Conservation (phyloP, 2,113 vertebrate species). For the Mormyrus iriodes region DNA sequence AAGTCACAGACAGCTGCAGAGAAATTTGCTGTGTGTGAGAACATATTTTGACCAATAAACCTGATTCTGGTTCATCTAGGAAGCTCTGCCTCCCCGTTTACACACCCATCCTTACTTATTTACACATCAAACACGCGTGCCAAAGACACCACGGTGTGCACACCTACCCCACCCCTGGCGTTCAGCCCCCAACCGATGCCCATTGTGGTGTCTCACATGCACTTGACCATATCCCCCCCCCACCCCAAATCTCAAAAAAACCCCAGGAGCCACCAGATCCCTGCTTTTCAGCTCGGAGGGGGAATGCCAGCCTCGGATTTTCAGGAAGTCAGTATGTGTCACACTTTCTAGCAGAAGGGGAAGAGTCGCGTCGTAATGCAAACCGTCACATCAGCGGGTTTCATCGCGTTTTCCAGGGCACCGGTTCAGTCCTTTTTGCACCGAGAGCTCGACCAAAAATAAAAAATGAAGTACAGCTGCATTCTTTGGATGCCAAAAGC, state of each 20-base stretch:
- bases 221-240: background rate
- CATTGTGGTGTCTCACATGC: background rate
- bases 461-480: background rate
- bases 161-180: no score
- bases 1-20: background rate
- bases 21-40: no score
- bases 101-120: no score
- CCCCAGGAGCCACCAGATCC: background rate
- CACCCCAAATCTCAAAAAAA: background rate
- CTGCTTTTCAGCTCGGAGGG: background rate
- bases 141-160: no score
- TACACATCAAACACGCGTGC: no score
- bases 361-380: conserved; percentile 7
- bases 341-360: conserved; percentile 20
- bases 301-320: conserved; percentile 2
- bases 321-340: conserved; percentile 31
- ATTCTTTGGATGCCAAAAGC: background rate
- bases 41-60: no score
- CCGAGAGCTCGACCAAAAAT: background rate
- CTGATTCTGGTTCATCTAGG: no score
- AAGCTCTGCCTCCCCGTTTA: no score
- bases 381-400: conserved; percentile 30
- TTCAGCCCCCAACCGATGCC: no score
- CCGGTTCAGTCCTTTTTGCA: background rate
- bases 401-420: conserved; percentile 20